Conservation (phyloP, 2,888 invertebrate genomes). For the Tuberolachnus salignus region DNA sequence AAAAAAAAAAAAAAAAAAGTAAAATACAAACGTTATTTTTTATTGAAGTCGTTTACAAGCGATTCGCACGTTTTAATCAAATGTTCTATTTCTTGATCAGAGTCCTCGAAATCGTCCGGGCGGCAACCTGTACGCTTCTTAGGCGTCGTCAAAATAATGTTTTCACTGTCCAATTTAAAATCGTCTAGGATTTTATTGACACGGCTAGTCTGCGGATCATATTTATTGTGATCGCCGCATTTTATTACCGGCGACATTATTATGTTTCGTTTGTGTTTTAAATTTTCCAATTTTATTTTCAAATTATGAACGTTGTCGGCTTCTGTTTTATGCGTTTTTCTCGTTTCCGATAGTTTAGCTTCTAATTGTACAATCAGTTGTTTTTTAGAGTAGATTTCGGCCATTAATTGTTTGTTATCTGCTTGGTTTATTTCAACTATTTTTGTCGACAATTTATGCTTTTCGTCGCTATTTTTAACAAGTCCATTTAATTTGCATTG, state of each 20-base stretch:
- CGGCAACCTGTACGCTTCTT: too few species aligned
- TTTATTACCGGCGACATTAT: too few species aligned
- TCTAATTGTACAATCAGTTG: background rate
- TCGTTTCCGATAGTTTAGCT: background rate
- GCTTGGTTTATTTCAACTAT: background rate
- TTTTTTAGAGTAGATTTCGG: background rate
- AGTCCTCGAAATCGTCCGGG: too few species aligned
- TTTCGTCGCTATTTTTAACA: background rate
- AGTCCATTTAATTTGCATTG: background rate
- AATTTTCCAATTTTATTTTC: background rate
- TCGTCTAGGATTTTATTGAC: background rate
- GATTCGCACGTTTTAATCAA: too few species aligned
- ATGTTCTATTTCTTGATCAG: too few species aligned
- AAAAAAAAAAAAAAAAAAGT: too few species aligned
- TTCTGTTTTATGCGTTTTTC: background rate
- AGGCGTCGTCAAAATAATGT: background rate
- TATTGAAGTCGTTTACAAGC: too few species aligned
- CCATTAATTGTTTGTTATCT: background rate
- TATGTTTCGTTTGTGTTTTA: background rate
- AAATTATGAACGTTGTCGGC: background rate
- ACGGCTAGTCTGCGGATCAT: too few species aligned
- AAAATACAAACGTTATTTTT: too few species aligned
- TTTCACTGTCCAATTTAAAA: background rate
- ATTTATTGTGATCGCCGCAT: too few species aligned
- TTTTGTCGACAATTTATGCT: background rate